A percentile compares a stretch with the other conserved stretches of the same genome.
Conservation (phyloP, 2,888 invertebrate species). For the Drosophila paucipuncta region DNA sequence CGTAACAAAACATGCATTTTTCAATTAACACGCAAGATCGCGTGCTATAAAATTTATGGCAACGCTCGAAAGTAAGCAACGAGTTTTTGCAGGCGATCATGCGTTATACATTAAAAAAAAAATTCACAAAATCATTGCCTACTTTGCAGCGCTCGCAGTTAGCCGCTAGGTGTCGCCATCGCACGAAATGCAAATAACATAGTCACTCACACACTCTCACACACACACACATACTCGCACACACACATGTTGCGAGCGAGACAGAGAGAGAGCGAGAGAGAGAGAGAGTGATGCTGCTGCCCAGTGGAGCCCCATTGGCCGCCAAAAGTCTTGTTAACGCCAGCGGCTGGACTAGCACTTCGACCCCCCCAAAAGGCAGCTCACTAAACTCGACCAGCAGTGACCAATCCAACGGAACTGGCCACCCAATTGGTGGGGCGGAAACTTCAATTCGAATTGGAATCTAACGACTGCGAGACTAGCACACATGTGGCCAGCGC, state of each 20-base stretch:
- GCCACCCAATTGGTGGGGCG: slow-evolving; percentile 66
- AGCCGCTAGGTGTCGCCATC: slow-evolving; percentile 43
- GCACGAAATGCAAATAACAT: slow-evolving; percentile 20
- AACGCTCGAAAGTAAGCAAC: slow-evolving; percentile 51
- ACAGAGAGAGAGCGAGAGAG: slow-evolving; percentile 10
- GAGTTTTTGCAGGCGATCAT: not conserved
- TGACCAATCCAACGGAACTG: slow-evolving; percentile 71
- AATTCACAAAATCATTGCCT: slow-evolving; percentile 35
- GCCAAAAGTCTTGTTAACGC: slow-evolving; percentile 29
- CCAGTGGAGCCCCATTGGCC: slow-evolving; percentile 59
- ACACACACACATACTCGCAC: not conserved
- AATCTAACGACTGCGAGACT: slow-evolving; percentile 27
- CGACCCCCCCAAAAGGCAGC: slow-evolving; percentile 5
- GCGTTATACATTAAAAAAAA: not conserved
- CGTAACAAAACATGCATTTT: slow-evolving; percentile 47
- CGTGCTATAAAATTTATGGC: slow-evolving; percentile 67
- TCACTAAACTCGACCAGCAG: slow-evolving; percentile 43
- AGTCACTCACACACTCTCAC: slow-evolving; percentile 7
- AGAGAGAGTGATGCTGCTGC: slow-evolving; percentile 21
- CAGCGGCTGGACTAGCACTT: slow-evolving; percentile 18
- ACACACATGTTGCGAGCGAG: slow-evolving; percentile 11
- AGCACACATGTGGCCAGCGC: slow-evolving; percentile 48
- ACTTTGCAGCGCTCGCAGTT: slow-evolving; percentile 31
- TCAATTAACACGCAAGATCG: slow-evolving; percentile 24
- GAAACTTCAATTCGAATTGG: slow-evolving; percentile 69